Percentiles rank a stretch among this genome's conserved stretches.
These are phyloP conservation scores for Deilephila porcellus DNA, from an alignment of 2,888 invertebrate species.

Conservation along the genomic window DNA sequence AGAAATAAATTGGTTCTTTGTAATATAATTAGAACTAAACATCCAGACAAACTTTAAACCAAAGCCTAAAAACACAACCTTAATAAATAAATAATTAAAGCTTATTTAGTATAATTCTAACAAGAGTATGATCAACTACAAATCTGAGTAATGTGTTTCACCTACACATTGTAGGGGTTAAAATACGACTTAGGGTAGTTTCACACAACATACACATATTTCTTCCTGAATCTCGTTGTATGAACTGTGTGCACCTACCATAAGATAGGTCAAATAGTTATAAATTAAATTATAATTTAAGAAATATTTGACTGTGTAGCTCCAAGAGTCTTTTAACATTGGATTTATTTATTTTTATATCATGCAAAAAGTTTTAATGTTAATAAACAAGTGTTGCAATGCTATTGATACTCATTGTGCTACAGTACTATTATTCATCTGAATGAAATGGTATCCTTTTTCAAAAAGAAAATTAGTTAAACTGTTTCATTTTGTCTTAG, in stretches of 20 bases:
- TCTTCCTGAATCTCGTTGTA: not conserved
- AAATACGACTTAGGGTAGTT: not conserved
- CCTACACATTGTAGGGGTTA: too few species aligned
- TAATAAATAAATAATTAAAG: not conserved
- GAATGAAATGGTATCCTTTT: not conserved
- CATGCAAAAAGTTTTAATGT: not conserved
- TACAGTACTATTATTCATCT: not conserved
- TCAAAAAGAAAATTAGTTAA: not conserved
- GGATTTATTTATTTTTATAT: too few species aligned
- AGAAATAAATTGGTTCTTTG: not conserved
- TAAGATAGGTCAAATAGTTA: not conserved
- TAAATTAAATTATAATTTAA: not conserved
- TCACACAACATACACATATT: not conserved
- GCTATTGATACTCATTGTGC: not conserved
- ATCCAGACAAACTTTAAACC: not conserved
- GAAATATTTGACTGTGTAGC: not conserved
- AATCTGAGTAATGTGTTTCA: too few species aligned
- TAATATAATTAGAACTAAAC: not conserved
- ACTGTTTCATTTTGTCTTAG: slow-evolving; percentile 45
- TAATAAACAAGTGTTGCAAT: not conserved
- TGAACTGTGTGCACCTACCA: not conserved
- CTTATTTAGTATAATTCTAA: not conserved
- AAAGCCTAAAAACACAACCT: not conserved
- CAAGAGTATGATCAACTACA: too few species aligned
- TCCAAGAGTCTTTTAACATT: not conserved